These are phyloP conservation scores for Terebella lapidaria DNA, from an alignment of 2,888 invertebrate species.

Conservation along the genomic window DNA sequence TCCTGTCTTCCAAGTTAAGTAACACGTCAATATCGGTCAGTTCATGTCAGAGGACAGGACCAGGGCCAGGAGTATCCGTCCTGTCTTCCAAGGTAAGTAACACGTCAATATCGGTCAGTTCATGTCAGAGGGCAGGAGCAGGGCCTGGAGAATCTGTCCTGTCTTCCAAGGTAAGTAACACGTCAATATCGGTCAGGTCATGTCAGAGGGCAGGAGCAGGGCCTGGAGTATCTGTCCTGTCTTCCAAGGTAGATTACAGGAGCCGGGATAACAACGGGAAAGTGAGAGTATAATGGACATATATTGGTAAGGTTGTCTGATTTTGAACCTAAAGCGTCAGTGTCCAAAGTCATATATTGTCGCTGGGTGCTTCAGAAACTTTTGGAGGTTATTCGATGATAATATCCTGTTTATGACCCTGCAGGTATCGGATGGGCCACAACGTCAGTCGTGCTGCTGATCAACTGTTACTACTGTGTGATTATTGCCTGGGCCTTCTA, in stretches of 20 bases:
- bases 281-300: too few relatives aligned
- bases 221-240: slow-evolving; percentile 1
- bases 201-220: too few relatives aligned
- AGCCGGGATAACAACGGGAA: background rate
- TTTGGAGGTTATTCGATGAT: too few relatives aligned
- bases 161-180: background rate
- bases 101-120: slow-evolving; percentile 50
- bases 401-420: background rate
- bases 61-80: background rate
- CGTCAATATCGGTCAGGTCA: slow-evolving; percentile 52
- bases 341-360: too few relatives aligned
- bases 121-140: too few relatives aligned
- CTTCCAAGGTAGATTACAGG: background rate
- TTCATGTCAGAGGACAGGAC: background rate
- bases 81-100: background rate
- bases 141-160: background rate
- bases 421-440: slow-evolving; percentile 59
- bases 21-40: too few relatives aligned
- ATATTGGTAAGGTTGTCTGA: too few relatives aligned
- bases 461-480: slow-evolving; percentile 60
- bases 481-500: slow-evolving; percentile 56
- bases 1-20: too few relatives aligned
- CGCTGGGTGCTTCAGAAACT: too few relatives aligned
- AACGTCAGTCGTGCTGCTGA: slow-evolving; percentile 56
- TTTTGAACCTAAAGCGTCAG: too few relatives aligned